phyloP scores from a whole-genome alignment of 92 coral and sea anemone genomes.

The Isaurus tuberculatus region DNA sequence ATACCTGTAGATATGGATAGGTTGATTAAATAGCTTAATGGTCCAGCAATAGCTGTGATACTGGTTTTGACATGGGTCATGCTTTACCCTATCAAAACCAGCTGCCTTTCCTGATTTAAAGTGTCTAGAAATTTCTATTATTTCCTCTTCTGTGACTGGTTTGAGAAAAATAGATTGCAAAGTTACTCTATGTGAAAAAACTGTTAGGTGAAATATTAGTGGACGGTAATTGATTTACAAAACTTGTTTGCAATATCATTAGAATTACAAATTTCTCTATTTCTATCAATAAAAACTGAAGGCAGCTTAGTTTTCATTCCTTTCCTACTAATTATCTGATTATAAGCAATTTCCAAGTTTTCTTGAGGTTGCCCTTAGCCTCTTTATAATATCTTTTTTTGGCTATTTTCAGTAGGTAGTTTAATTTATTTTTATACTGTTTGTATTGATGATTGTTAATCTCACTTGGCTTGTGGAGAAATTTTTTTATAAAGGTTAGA shows the following conservation, averaged over 20 bases:
- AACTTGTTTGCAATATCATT: constrained; percentile 21
- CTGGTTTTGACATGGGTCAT: constrained; percentile 14
- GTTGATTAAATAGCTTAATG: constrained; percentile 18
- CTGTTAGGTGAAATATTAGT: constrained; percentile 13
- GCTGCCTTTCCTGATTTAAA: constrained; percentile 22
- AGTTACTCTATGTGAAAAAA: constrained; percentile 22
- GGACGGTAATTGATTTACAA: constrained; percentile 19
- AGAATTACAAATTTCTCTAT: constrained; percentile 25
- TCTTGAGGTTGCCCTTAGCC: constrained; percentile 20
- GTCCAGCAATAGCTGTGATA: constrained; percentile 29
- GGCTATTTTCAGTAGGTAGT: constrained; percentile 11
- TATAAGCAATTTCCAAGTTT: constrained; percentile 23
- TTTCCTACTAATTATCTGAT: constrained; percentile 3
- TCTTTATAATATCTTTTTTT: constrained; percentile 28
- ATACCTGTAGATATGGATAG: constrained; percentile 20
- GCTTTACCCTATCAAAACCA: constrained; percentile 17
- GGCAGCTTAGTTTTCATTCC: constrained; percentile 6
- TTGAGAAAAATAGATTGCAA: constrained; percentile 7
- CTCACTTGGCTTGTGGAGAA: constrained; percentile 28
- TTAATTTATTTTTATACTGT: constrained; percentile 22
- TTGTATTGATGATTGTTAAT: constrained; percentile 29
- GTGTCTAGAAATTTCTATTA: constrained; percentile 8
- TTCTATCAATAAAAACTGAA: constrained; percentile 22
- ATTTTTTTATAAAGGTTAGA: constrained; percentile 27
- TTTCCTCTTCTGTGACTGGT: constrained; percentile 29